These are phyloP conservation scores for Charina bottae DNA, from an alignment of 2,113 vertebrate genomes.

Conservation along the genomic window DNA sequence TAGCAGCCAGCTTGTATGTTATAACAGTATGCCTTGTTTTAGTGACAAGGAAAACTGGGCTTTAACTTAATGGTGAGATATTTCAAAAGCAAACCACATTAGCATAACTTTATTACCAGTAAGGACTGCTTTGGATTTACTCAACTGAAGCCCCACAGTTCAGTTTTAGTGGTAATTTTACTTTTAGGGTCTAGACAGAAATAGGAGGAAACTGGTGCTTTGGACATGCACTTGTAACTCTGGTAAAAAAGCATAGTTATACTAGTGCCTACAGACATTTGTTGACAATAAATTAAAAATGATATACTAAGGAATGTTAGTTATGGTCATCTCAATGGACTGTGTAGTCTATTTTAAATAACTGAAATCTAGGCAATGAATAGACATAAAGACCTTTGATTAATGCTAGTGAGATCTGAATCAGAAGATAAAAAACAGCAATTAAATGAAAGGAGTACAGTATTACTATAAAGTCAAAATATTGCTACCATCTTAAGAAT, in stretches of 20 bases:
- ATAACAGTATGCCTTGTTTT: constrained; percentile 46
- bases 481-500: neutral
- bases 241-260: neutral
- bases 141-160: constrained; percentile 11
- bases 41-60: constrained; percentile 37
- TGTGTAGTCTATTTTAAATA: neutral
- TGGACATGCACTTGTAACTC: neutral
- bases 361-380: neutral
- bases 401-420: neutral
- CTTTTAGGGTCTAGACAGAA: neutral
- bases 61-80: constrained; percentile 27
- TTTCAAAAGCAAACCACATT: constrained; percentile 31
- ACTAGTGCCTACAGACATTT: neutral
- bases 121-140: constrained; percentile 37
- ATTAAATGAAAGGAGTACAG: neutral
- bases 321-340: neutral
- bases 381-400: neutral
- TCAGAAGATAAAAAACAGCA: constrained; percentile 3
- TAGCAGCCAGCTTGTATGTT: constrained; percentile 46
- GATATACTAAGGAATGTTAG: neutral
- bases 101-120: neutral
- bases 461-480: neutral
- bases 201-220: neutral
- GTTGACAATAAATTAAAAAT: neutral
- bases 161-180: constrained; percentile 7